A percentile compares a stretch with the other conserved stretches of the same genome.
phyloP scores from a whole-genome alignment of 2,113 vertebrate species.

The Geothlypis trichas region DNA sequence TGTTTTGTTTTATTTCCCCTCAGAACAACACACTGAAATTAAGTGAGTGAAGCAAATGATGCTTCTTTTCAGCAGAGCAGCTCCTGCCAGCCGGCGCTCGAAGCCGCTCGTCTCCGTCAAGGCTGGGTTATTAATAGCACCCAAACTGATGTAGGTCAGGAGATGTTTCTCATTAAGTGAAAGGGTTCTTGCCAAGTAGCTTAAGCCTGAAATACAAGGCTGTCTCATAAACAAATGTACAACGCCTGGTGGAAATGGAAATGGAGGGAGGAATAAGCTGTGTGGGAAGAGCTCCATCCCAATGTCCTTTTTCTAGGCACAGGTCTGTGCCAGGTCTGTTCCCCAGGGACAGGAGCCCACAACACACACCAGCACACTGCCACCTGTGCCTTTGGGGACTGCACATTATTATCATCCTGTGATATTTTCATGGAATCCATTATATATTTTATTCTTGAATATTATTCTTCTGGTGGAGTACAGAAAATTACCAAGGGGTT shows the following conservation, averaged over 20 bases:
- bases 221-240: conserved; percentile 46
- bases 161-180: conserved; percentile 65
- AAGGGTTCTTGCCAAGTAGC: conserved; percentile 48
- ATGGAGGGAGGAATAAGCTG: neutral
- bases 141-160: conserved; percentile 62
- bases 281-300: neutral
- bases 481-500: neutral
- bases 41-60: conserved; percentile 18
- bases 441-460: neutral
- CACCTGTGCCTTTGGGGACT: neutral
- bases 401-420: neutral
- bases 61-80: neutral
- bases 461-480: neutral
- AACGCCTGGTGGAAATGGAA: conserved; percentile 27
- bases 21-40: neutral
- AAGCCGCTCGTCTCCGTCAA: neutral
- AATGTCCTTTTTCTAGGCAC: neutral
- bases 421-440: neutral
- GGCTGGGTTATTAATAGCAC: conserved; percentile 56
- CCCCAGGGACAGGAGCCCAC: neutral
- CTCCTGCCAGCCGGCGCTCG: neutral
- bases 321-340: neutral
- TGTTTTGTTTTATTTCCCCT: neutral
- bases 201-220: conserved; percentile 39
- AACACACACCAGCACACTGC: neutral